phyloP scores from a whole-genome alignment of 1,140 invertebrate species.

The Eufriesea mexicana region DNA sequence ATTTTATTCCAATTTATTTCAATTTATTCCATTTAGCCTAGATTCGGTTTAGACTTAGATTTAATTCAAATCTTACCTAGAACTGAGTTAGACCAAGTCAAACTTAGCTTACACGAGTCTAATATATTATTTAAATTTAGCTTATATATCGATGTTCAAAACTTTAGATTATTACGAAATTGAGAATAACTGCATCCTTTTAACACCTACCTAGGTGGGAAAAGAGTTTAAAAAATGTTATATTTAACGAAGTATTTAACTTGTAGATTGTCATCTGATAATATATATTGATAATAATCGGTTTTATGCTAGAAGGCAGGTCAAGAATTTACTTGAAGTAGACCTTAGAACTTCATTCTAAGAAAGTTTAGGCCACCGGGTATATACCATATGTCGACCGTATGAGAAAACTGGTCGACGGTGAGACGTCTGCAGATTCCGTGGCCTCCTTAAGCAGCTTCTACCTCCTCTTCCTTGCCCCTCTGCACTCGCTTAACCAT shows the following conservation, averaged over 20 bases:
- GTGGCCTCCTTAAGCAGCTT: conserved; percentile 71
- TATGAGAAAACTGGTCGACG: conserved; percentile 75
- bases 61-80: not conserved
- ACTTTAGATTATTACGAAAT: not conserved
- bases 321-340: not conserved
- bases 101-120: too few relatives aligned
- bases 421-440: conserved; percentile 70
- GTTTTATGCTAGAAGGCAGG: not conserved
- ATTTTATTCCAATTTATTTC: too few relatives aligned
- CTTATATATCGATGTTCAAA: not conserved
- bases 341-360: not conserved
- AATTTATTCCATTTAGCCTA: not conserved
- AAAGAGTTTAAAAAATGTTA: not conserved
- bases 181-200: too few relatives aligned
- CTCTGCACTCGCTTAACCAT: conserved; percentile 50
- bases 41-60: not conserved
- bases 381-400: conserved; percentile 74
- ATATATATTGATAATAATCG: not conserved
- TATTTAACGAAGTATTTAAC: too few relatives aligned
- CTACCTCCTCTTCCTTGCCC: conserved; percentile 51
- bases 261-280: too few relatives aligned
- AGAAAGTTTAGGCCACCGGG: conserved; percentile 62
- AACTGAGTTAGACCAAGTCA: not conserved
- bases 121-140: too few relatives aligned
- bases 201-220: not conserved